Percentiles rank a stretch among this genome's conserved stretches.
phyloP scores from a whole-genome alignment of 2,113 vertebrate genomes.

The Semnornis frantzii region DNA sequence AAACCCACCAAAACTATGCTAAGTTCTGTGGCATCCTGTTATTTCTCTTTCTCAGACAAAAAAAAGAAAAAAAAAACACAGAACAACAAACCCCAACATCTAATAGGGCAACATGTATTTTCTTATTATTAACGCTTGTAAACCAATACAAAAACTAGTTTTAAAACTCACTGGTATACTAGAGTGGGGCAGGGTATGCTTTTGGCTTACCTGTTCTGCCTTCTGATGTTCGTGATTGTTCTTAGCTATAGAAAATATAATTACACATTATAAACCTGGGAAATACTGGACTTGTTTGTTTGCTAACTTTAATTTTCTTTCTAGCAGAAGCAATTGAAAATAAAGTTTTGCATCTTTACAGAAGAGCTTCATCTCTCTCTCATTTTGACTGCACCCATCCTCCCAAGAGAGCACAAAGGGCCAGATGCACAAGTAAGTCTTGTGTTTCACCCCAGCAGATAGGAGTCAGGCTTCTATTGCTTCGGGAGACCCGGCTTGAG shows the following conservation, averaged over 20 bases:
- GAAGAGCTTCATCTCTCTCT: background rate
- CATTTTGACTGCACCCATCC: rapidly evolving
- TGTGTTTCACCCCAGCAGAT: rapidly evolving
- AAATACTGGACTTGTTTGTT: background rate
- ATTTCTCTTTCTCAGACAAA: conserved; percentile 29
- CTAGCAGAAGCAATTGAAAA: background rate
- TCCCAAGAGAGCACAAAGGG: background rate
- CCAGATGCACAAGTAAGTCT: background rate
- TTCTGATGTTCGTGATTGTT: background rate
- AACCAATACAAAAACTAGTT: background rate
- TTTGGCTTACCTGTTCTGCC: background rate
- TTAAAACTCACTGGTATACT: background rate
- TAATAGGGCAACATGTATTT: background rate
- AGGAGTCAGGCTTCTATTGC: background rate
- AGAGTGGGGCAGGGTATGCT: background rate
- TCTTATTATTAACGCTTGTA: conserved; percentile 37
- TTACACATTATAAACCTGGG: background rate
- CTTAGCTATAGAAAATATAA: background rate
- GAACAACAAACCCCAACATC: background rate
- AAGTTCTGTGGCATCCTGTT: conserved; percentile 34
- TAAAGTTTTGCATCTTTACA: background rate
- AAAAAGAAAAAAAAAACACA: background rate
- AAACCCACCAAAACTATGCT: conserved; percentile 35
- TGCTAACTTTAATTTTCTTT: background rate
- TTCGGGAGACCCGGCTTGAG: background rate